phyloP scores from a whole-genome alignment of 2,113 vertebrate genomes.

The Prinia subflava region DNA sequence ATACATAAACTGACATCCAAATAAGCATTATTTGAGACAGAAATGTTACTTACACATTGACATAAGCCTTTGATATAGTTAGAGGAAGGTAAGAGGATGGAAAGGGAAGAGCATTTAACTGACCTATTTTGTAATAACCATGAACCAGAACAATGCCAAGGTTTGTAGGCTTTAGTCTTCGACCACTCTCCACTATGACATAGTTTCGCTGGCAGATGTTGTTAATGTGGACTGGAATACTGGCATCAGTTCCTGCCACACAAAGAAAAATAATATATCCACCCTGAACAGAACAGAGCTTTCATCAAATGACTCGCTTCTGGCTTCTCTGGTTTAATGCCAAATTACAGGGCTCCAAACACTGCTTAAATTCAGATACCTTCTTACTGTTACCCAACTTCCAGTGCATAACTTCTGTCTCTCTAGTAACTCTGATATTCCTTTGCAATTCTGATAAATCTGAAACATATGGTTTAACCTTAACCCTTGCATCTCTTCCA shows the following conservation, averaged over 20 bases:
- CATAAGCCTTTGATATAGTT: neutral
- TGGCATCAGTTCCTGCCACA: conserved; percentile 90
- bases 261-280: neutral
- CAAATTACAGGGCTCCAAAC: neutral
- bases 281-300: neutral
- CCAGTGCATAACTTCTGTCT: neutral
- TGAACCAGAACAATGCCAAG: conserved; percentile 96
- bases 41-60: neutral
- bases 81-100: neutral
- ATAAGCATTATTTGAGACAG: neutral
- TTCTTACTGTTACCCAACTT: neutral
- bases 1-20: neutral
- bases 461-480: neutral
- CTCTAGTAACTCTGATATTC: neutral
- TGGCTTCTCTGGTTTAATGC: neutral
- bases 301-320: neutral
- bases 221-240: conserved; percentile 97
- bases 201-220: conserved; percentile 98
- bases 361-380: neutral
- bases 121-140: conserved; percentile 96
- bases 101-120: neutral
- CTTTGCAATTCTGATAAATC: neutral
- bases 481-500: neutral
- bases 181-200: conserved; percentile 91
- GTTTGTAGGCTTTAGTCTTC: conserved; percentile 93